phyloP scores from a whole-genome alignment of 2,797 vertebrate species.

The Antennarius maculatus region DNA sequence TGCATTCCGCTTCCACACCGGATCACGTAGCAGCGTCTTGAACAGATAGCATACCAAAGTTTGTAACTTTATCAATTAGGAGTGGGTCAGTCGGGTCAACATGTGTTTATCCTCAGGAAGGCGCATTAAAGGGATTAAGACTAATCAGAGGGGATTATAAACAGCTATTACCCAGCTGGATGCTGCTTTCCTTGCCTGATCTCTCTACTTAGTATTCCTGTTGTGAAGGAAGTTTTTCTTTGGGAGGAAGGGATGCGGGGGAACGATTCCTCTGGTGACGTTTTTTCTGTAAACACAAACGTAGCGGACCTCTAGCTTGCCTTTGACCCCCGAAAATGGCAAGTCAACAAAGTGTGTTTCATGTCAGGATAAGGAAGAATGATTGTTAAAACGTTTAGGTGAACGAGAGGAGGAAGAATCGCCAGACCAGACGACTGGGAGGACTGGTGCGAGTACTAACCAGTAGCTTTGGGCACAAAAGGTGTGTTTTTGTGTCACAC shows the following conservation, averaged over 20 bases:
- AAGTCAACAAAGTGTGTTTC: conserved; percentile 22
- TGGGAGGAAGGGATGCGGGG: conserved; percentile 53
- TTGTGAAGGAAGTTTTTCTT: conserved; percentile 74
- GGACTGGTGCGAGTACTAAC: neutral
- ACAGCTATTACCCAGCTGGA: conserved; percentile 62
- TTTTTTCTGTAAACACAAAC: conserved; percentile 77
- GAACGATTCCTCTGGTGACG: conserved; percentile 65
- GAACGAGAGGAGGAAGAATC: neutral
- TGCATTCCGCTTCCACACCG: conserved; percentile 1
- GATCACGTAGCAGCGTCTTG: neutral
- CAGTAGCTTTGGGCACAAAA: neutral
- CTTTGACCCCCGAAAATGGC: conserved; percentile 64
- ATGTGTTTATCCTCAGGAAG: conserved; percentile 75
- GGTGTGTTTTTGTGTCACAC: neutral
- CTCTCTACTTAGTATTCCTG: conserved; percentile 54
- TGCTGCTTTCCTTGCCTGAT: conserved; percentile 56
- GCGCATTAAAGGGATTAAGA: conserved; percentile 71
- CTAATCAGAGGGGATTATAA: conserved; percentile 78
- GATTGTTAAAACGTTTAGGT: too few species aligned
- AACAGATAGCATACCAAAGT: conserved; percentile 35
- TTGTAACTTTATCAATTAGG: conserved; percentile 71
- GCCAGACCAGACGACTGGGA: neutral
- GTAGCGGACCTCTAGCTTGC: conserved; percentile 66
- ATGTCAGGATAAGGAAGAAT: neutral
- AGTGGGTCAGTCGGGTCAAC: conserved; percentile 70